Base-by-base conservation (phyloP, 1,140 invertebrate genomes). In the Zaprionus vittiger region DNA sequence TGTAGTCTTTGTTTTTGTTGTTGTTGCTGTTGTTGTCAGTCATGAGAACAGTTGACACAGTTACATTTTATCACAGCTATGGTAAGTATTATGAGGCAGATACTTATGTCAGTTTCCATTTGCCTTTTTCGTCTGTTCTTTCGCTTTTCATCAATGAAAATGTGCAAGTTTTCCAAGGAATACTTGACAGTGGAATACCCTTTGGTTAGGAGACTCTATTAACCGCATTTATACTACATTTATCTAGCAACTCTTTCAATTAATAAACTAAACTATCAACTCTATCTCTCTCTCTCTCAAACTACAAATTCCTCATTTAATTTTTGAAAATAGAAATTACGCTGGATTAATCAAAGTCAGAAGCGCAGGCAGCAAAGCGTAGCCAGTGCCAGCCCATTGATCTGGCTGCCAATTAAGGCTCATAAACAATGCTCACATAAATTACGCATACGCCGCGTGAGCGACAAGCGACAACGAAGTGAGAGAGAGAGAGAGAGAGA, bases 61-160 rank as follows among this genome's bases (percentile, higher is more conserved):
- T 87, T 87, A 65, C 83, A 89, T 87, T 79, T 79, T 78, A 87
- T 70, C 80, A 17, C 41, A 47, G n/a, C n/a, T 76, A 57, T 41
- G 38, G 55, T 15, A 77, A 67, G 60, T 77, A 83, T 80, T 70
- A 87, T 68, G 73, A 74, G 54, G 68, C 73, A 57, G 67, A 59
- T 67, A 66, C 59, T 67, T 76, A 73, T 82, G 65, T 41, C 60
- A 62, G 57, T 28, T 24, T 44, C n/a, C 41, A 52, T 41, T 63
- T 47, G 49, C 11, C 47, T 65, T 47, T 55, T 55, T 65, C 28
- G 65, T 37, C 66, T 54, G 61, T 34, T 68, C 79, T 86, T 86
- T 86, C 83, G 76, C 82, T 86, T 86, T 85, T 85, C 76, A 85
- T 85, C 71, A 81, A 86, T 85, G 78, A 81, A 79, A 76, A 85